Percentiles rank a stretch among this genome's conserved stretches.
These are phyloP conservation scores for Pseudonaja textilis DNA, from an alignment of 2,113 vertebrate species.

Conservation along the genomic window DNA sequence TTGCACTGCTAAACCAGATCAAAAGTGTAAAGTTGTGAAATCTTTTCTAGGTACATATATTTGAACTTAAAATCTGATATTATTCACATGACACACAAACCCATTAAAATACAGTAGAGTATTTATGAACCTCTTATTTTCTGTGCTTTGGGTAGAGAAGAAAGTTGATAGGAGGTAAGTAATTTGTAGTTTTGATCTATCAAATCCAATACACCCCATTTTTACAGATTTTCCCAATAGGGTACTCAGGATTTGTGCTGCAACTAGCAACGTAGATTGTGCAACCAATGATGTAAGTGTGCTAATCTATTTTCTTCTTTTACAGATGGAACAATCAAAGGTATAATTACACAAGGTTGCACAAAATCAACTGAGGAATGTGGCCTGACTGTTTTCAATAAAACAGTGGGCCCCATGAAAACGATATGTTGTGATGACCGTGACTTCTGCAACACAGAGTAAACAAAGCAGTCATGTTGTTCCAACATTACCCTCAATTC, in stretches of 20 bases:
- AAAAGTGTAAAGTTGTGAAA: not conserved
- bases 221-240: not conserved
- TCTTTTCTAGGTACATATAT: not conserved
- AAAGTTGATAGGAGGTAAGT: not conserved
- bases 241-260: not conserved
- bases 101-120: not conserved
- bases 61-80: not conserved
- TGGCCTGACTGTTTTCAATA: fast-evolving
- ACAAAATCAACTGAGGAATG: not conserved
- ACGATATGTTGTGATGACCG: not conserved
- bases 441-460: not conserved
- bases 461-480: too few species aligned
- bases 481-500: too few species aligned
- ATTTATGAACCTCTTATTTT: not conserved
- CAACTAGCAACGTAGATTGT: not conserved
- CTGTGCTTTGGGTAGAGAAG: not conserved
- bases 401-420: not conserved
- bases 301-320: not conserved
- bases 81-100: not conserved
- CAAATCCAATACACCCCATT: not conserved
- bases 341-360: not conserved
- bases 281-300: not conserved
- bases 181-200: not conserved
- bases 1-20: not conserved
- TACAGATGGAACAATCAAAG: not conserved